phyloP scores from a whole-genome alignment of 2,113 vertebrate species.

The Geothlypis trichas region DNA sequence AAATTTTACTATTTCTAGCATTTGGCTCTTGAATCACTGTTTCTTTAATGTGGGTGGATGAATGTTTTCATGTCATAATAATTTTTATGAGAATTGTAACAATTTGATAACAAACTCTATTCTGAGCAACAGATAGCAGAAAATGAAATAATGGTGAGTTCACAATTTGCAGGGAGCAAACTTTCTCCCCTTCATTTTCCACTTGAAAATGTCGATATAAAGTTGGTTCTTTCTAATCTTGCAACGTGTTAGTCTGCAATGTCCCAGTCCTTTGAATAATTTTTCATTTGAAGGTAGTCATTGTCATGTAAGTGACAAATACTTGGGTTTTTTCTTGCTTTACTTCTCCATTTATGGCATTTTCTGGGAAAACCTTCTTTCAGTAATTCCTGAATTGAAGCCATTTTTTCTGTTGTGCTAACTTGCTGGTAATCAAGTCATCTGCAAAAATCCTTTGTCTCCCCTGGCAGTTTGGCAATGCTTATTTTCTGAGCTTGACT shows the following conservation, averaged over 20 bases:
- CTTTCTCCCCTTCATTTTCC: not conserved
- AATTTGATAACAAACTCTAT: not conserved
- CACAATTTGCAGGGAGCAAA: not conserved
- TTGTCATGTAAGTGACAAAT: conserved; percentile 42
- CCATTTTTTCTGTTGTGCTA: conserved; percentile 73
- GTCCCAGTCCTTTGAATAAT: conserved; percentile 31
- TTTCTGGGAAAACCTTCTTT: conserved; percentile 52
- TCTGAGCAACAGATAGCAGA: not conserved
- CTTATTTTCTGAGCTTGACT: conserved; percentile 71
- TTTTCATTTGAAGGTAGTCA: conserved; percentile 51
- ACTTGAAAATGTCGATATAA: conserved; percentile 21
- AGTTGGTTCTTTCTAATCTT: conserved; percentile 44
- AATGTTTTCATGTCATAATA: not conserved
- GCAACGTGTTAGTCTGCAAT: conserved; percentile 41
- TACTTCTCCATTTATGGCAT: not conserved
- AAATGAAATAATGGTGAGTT: not conserved
- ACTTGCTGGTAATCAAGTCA: conserved; percentile 84
- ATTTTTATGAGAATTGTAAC: not conserved
- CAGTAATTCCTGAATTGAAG: conserved; percentile 52
- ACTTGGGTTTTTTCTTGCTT: not conserved
- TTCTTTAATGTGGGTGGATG: not conserved
- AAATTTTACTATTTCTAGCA: not conserved
- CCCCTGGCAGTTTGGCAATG: conserved; percentile 60
- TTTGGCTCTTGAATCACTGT: not conserved
- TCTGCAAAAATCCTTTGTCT: conserved; percentile 75